Evolutionary conservation across 2,113 vertebrate genomes (phyloP), one percentile per base, ranked within the genome.

Genomic region (Mormyrus lacerda): DNA sequence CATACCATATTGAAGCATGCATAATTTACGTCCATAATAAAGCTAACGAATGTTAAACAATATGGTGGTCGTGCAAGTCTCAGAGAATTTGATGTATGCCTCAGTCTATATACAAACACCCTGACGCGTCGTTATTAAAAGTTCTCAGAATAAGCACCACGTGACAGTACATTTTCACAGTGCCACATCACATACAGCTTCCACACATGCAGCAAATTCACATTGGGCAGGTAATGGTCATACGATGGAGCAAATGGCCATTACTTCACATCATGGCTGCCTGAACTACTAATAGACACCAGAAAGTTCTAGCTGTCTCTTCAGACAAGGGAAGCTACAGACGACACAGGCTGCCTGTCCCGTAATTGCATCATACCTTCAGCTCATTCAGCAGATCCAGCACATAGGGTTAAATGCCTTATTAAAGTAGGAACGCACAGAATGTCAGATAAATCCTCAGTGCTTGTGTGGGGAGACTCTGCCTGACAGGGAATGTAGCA

Each of bases 321-420:
- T 90, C 88, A 92, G 45, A 83, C 82, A 51, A 87, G n/a, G 27
- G 69, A 87, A 85, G 87, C 89, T 87, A 27, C 61, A 89, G 39
- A n/a, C n/a, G 42, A 85, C 58, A 58, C 53, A 83, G n/a, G 85
- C 47, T 87, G 87, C 50, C 51, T 85, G 87, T 47, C 47, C 85
- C 69, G 31, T 65, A 89, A 88, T 90, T 88, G 90, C 87, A 85
- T 73, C 87, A 85, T 89, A 73, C 89, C 76, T 69, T 55, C 4
- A 13, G 47, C n/a, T 31, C 48, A 58, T 39, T 88, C 50, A 85
- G 87, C 89, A 89, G 61, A 88, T 87, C 42, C 55, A 87, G 65
- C 24, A 44, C 48, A 35, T 53, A 24, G 86, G 87, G 45, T 91
- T 90, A 89, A 85, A 86, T 50, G 55, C 89, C 42, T 65, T 83